Evolutionary conservation across 2,113 vertebrate species (phyloP).

Genomic region (Channa argus): DNA sequence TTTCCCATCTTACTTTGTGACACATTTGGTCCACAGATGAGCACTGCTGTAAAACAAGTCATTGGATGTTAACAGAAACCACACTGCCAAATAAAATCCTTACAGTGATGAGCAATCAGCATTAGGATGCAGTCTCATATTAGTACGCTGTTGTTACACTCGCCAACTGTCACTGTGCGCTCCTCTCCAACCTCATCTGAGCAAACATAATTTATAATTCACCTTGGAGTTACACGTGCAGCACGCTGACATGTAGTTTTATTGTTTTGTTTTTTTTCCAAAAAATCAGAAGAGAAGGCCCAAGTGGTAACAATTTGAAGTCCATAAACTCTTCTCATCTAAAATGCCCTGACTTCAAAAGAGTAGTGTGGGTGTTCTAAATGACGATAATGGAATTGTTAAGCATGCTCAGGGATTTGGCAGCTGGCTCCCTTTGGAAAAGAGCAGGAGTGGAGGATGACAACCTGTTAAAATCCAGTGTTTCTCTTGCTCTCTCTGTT

Average conservation of each 20-base stretch:
- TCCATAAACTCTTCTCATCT: constrained; percentile 80
- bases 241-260: constrained; percentile 71
- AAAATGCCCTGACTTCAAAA: constrained; percentile 77
- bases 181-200: constrained; percentile 21
- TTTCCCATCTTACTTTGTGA: constrained; percentile 48
- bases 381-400: constrained; percentile 75
- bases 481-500: constrained; percentile 38
- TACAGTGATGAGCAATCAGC: constrained; percentile 43
- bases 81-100: constrained; percentile 42
- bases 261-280: constrained; percentile 64
- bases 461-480: constrained; percentile 73
- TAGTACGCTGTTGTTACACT: constrained; percentile 6
- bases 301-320: constrained; percentile 85
- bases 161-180: constrained; percentile 26
- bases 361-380: constrained; percentile 76
- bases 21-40: constrained; percentile 79
- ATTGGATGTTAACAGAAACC: constrained; percentile 67
- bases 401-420: constrained; percentile 73
- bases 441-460: constrained; percentile 66
- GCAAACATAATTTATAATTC: constrained; percentile 27
- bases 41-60: constrained; percentile 57
- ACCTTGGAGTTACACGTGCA: constrained; percentile 14
- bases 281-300: constrained; percentile 62
- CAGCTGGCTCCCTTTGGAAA: constrained; percentile 59
- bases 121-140: constrained; percentile 40